phyloP scores from a whole-genome alignment of 2,797 vertebrate species.

The Pangasius sanitwongsei region DNA sequence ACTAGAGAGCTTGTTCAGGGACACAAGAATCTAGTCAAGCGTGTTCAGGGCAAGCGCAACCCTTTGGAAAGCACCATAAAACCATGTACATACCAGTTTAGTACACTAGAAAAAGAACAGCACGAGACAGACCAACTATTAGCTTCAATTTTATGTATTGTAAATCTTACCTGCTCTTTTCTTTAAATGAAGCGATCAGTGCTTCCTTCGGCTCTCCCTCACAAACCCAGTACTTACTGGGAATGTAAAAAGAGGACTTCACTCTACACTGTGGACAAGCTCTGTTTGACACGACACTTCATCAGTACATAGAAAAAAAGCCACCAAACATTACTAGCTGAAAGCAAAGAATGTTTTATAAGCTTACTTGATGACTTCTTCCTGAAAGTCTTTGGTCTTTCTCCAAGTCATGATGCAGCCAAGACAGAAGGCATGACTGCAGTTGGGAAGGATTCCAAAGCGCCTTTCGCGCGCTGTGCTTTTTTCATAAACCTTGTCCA shows the following conservation, averaged over 20 bases:
- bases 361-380: conserved; percentile 79
- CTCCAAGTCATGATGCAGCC: conserved; percentile 87
- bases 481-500: conserved; percentile 91
- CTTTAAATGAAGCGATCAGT: conserved; percentile 82
- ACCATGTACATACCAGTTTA: background rate
- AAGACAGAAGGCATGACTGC: conserved; percentile 84
- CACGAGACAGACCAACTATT: background rate
- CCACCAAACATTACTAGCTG: background rate
- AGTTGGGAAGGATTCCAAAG: conserved; percentile 90
- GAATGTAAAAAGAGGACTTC: conserved; percentile 87
- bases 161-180: conserved; percentile 76
- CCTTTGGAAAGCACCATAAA: background rate
- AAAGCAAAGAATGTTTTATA: background rate
- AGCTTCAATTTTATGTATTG: background rate
- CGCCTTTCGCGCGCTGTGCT: conserved; percentile 62
- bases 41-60: background rate
- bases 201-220: conserved; percentile 77
- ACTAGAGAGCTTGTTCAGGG: background rate
- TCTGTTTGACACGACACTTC: conserved; percentile 63
- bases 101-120: background rate
- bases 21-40: background rate
- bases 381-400: conserved; percentile 79
- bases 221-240: conserved; percentile 85
- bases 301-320: conserved; percentile 26
- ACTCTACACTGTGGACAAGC: conserved; percentile 88